Evolutionary conservation across 2,797 vertebrate genomes (phyloP).

Genomic region (Gymnopithys bicolor): DNA sequence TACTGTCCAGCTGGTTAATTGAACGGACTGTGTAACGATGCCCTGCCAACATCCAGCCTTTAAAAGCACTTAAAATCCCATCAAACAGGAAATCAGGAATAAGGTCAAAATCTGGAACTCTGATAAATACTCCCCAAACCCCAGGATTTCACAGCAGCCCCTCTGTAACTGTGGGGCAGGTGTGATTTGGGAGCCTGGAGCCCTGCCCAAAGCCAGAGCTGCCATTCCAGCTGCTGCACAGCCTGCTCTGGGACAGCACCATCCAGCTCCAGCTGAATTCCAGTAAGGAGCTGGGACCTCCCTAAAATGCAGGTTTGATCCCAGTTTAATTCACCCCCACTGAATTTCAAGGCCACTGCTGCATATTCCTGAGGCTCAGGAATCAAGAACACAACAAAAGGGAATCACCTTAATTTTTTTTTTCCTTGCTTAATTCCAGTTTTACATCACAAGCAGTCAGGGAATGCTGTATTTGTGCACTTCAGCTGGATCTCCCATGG

Average conservation of each 20-base stretch:
- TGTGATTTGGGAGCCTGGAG: not conserved
- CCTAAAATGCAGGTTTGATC: not conserved
- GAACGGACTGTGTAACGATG: not conserved
- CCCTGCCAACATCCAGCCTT: not conserved
- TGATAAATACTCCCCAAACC: not conserved
- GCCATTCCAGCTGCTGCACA: rapidly evolving
- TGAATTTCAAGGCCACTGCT: not conserved
- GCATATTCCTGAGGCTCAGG: rapidly evolving
- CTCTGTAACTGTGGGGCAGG: rapidly evolving
- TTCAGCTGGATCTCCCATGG: not conserved
- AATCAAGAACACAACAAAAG: not conserved
- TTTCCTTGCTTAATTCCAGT: not conserved
- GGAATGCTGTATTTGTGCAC: not conserved
- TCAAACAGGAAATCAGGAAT: not conserved
- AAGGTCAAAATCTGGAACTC: not conserved
- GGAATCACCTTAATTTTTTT: not conserved
- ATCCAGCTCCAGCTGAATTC: not conserved
- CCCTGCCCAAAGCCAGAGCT: not conserved
- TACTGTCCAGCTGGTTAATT: not conserved
- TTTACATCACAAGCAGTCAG: not conserved
- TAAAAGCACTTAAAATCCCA: not conserved
- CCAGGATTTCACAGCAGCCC: not conserved
- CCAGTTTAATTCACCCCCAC: not conserved
- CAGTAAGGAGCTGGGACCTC: not conserved
- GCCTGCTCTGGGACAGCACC: not conserved